Conservation (phyloP, 2,888 invertebrate species). For the Drosophila yooni region DNA sequence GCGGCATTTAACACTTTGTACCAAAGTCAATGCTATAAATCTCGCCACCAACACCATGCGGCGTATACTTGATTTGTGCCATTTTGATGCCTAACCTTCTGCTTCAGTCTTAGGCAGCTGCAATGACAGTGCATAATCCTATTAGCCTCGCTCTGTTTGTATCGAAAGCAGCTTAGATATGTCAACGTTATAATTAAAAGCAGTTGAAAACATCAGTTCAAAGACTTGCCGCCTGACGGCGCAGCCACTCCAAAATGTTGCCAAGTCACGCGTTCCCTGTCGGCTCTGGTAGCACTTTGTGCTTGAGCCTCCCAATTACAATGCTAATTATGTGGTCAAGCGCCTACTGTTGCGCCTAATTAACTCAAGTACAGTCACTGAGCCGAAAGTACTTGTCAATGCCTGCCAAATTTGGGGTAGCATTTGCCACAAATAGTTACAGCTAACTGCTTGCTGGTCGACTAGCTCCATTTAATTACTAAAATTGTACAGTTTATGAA, state of each 20-base stretch:
- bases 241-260: conserved; percentile 51
- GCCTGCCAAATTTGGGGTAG: conserved; percentile 20
- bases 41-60: conserved; percentile 22
- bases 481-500: not conserved
- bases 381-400: conserved; percentile 25
- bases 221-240: conserved; percentile 19
- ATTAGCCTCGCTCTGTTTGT: conserved; percentile 66
- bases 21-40: conserved; percentile 45
- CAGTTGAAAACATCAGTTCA: conserved; percentile 68
- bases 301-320: conserved; percentile 60
- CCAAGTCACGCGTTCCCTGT: conserved; percentile 73
- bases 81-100: not conserved
- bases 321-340: conserved; percentile 77
- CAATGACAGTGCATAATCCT: conserved; percentile 64
- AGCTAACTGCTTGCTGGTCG: not conserved
- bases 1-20: conserved; percentile 40
- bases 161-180: conserved; percentile 77
- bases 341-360: conserved; percentile 59
- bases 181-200: conserved; percentile 77
- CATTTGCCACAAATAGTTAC: conserved; percentile 5
- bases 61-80: conserved; percentile 62
- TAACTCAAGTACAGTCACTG: conserved; percentile 50
- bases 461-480: not conserved
- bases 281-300: conserved; percentile 47
- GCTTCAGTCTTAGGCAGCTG: conserved; percentile 40